A percentile compares a stretch with the other conserved stretches of the same genome.
These are phyloP conservation scores for Notothenia rossii DNA, from an alignment of 2,113 vertebrate species.

Conservation along the genomic window DNA sequence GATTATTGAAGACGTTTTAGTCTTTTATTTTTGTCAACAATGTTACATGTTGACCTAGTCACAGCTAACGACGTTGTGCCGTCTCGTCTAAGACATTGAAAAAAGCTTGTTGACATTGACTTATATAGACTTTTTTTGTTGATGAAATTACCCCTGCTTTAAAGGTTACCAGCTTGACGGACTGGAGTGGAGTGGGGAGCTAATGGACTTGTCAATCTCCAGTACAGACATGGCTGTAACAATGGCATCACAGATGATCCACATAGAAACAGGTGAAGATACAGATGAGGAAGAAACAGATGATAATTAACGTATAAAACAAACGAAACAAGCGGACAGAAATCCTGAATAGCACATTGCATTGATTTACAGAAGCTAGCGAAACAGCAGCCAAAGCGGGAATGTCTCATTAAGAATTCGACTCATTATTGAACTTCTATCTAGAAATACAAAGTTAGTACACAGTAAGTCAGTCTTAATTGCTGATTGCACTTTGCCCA, in stretches of 20 bases:
- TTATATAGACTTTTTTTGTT: too few relatives aligned
- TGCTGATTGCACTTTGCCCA: background rate
- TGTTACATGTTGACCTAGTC: too few relatives aligned
- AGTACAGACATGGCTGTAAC: background rate
- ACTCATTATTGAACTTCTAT: background rate
- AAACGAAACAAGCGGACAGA: constrained; percentile 14
- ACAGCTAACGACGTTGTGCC: too few relatives aligned
- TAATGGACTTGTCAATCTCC: constrained; percentile 17
- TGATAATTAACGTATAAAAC: background rate
- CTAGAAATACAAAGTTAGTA: background rate
- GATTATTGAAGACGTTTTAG: too few relatives aligned
- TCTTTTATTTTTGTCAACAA: too few relatives aligned
- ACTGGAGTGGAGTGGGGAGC: background rate
- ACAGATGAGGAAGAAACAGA: background rate
- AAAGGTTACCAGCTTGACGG: constrained; percentile 13
- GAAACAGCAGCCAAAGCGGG: background rate
- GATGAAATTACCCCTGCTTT: background rate
- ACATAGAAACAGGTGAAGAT: background rate
- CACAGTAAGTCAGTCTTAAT: background rate
- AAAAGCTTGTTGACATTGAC: too few relatives aligned
- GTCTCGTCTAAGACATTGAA: too few relatives aligned
- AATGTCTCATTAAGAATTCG: background rate
- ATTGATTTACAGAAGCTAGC: constrained; percentile 5
- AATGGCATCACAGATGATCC: background rate
- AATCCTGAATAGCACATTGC: background rate